Evolutionary conservation across 2,113 vertebrate genomes (phyloP).

Genomic region (Sylvia atricapilla): DNA sequence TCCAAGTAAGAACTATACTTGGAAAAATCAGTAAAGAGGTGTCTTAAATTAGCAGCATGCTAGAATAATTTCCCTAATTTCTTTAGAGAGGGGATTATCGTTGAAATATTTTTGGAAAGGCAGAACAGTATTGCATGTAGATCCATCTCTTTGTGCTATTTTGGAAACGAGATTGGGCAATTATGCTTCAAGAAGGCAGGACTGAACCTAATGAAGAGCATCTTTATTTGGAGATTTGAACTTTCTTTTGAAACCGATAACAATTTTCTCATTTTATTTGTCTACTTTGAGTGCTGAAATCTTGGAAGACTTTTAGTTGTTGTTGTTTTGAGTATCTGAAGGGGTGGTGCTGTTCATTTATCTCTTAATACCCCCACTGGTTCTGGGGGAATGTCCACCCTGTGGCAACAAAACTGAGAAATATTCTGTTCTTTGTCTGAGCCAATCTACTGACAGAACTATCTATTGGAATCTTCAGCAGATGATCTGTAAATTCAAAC

Average conservation of each 20-base stretch:
- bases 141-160: not conserved
- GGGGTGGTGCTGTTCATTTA: not conserved
- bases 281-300: not conserved
- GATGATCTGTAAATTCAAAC: not conserved
- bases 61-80: not conserved
- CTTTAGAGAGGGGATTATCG: not conserved
- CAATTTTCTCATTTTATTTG: not conserved
- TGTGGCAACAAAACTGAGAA: not conserved
- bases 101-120: not conserved
- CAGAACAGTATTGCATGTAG: not conserved
- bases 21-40: not conserved
- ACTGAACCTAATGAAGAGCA: not conserved
- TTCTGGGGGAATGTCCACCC: not conserved
- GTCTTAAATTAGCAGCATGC: not conserved
- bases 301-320: not conserved
- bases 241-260: not conserved
- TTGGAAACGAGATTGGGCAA: not conserved
- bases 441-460: not conserved
- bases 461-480: not conserved
- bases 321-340: not conserved
- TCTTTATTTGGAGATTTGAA: not conserved
- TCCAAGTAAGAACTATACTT: not conserved
- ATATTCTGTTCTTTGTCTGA: not conserved
- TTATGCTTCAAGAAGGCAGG: not conserved
- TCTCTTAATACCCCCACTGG: not conserved